Evolutionary conservation across 2,113 vertebrate genomes (phyloP), one percentile per base, ranked within the genome.

Genomic region (Canis aureus): DNA sequence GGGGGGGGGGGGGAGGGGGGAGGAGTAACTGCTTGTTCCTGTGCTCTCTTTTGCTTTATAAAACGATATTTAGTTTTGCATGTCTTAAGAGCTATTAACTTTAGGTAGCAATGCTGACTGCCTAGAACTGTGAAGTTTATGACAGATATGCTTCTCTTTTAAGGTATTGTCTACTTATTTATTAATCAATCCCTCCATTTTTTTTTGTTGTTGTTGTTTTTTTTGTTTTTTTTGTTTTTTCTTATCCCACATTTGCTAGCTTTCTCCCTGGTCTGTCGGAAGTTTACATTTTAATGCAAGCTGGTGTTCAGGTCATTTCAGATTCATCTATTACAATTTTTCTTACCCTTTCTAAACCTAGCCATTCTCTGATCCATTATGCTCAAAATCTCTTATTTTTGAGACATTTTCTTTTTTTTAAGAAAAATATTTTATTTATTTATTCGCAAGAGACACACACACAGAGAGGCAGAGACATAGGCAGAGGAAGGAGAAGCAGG

Each of bases 51-150:
- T 94, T 80, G 16, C 5, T 1, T 96, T 96, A 57, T 66, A 38
- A 95, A 92, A 23, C 64, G 22, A 43, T 76, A 69, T 35, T 95
- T 93, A 78, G 84, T 89, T 97, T 38, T 94, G 11, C 84, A 35
- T 91, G 74, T 86, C 73, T 62, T 74, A 92, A 80, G 32, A 93
- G 38, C 43, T 93, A 22, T 67, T 76, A 83, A 5, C n/a, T 92
- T 32, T 49, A 89, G 29, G 15, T 59, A 43, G 13, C 22, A 87
- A 69, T 27, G 19, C 13, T 79, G n/a, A 5, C 57, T 96, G 22
- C 96, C 32, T 85, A 55, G 35, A 49, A 32, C 16, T 85, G n/a
- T 67, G 66, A 87, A 57, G 53, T 55, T 86, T 93, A 27, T 43
- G 60, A 85, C 35, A 97, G 13, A 13, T 53, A 12, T 8, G 29